phyloP scores from a whole-genome alignment of 2,797 vertebrate species.

The Pelodytes ibericus region DNA sequence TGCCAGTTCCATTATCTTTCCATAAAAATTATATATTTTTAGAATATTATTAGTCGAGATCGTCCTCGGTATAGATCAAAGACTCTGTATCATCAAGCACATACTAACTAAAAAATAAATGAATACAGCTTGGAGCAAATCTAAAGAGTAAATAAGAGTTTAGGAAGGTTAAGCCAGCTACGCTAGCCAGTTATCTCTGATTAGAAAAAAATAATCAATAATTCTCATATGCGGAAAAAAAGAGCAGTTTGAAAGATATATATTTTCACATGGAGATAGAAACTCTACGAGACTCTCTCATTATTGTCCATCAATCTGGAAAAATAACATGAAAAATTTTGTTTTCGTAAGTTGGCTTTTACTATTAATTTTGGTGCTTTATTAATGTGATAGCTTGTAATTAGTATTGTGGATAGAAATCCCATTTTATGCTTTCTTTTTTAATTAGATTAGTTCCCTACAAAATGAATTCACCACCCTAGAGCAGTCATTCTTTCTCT shows the following conservation, averaged over 20 bases:
- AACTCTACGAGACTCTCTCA: not conserved
- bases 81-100: not conserved
- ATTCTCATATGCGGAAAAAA: not conserved
- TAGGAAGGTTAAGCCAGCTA: not conserved
- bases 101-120: not conserved
- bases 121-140: not conserved
- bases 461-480: not conserved
- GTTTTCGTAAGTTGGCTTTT: not conserved
- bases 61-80: too few relatives aligned
- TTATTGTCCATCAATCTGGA: not conserved
- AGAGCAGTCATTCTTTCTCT: not conserved
- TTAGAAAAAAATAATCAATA: not conserved
- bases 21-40: too few relatives aligned
- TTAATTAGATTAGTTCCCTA: constrained; percentile 3
- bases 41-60: too few relatives aligned
- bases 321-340: not conserved
- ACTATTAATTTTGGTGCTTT: not conserved
- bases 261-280: not conserved
- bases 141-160: not conserved
- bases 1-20: too few relatives aligned
- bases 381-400: not conserved
- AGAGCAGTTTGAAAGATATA: not conserved
- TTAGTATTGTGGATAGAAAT: constrained; percentile 10
- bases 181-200: not conserved
- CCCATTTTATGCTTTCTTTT: not conserved